Evolutionary conservation across 2,888 invertebrate genomes (phyloP), one percentile per base, ranked within the genome.

Genomic region (Amphipoea lucens): DNA sequence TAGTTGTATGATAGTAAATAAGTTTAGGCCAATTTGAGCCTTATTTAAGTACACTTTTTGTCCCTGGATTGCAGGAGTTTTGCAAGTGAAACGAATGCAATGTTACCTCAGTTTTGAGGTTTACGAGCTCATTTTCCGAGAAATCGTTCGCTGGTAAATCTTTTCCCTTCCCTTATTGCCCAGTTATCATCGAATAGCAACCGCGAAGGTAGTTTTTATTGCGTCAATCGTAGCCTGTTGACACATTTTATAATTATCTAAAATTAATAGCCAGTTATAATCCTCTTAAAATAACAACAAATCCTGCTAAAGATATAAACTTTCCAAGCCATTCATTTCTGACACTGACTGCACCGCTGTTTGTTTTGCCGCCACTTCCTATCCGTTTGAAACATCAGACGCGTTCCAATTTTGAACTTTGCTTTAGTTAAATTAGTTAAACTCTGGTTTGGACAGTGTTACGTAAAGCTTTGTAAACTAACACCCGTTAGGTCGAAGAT

Each of bases 331-430:
- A 79, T 67, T 79, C 60, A 74, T 75, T 71, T 79, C 20, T 3
- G n/a, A 71, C 45, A 78, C 62, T 3, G n/a, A 71, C 45, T 79
- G 65, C 60, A 36, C 40, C 63, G 57, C n/a, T 76, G 82, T 86
- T 86, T 79, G 78, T 78, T 89, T 89, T 87, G 76, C 76, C 81
- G 84, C 87, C 90, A 90, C 92, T 94, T 93, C 92, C 92, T 89
- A 85, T 86, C 54, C 83, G 91, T 94, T 94, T 94, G 94, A 93
- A 94, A 94, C 89, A 87, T 90, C 90, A 94, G 90, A 87, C 89
- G 89, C 87, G 91, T 88, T 87, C 92, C 85, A 91, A 87, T 91
- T 93, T 84, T 82, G 87, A 88, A 80, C 86, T 90, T 87, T 86
- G 85, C 45, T 57, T 79, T 63, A 73, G 84, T 83, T 77, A 76